Evolutionary conservation across 2,113 vertebrate species (phyloP).

Genomic region (Cynoglossus semilaevis): DNA sequence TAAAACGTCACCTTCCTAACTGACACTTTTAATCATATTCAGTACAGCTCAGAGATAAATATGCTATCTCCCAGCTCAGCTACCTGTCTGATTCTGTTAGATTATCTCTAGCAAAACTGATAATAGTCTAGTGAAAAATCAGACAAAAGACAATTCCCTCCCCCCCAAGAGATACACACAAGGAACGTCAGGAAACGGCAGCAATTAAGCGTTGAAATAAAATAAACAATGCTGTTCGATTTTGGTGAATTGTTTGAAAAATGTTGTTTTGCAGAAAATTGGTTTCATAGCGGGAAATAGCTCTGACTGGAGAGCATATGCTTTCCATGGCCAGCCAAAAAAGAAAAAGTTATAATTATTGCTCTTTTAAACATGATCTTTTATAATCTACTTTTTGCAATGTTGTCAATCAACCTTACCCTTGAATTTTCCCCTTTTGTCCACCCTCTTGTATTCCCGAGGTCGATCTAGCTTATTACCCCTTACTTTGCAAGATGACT

Average conservation of each 20-base stretch:
- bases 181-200: neutral
- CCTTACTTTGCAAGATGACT: conserved; percentile 33
- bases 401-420: conserved; percentile 1
- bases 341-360: conserved; percentile 1
- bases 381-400: conserved; percentile 20
- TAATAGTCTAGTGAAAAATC: too few relatives aligned
- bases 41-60: too few relatives aligned
- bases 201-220: neutral
- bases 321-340: neutral
- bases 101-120: too few relatives aligned
- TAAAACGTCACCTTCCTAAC: too few relatives aligned
- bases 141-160: too few relatives aligned
- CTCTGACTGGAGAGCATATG: conserved; percentile 1
- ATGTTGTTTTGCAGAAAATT: neutral
- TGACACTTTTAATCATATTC: too few relatives aligned
- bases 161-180: too few relatives aligned
- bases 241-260: neutral
- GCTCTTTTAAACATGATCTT: conserved; percentile 1
- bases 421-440: neutral
- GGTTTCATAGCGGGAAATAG: neutral
- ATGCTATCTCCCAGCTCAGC: too few relatives aligned
- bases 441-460: conserved; percentile 18
- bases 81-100: too few relatives aligned
- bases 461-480: conserved; percentile 34
- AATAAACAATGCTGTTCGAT: too few relatives aligned